Conservation (phyloP, 1,140 invertebrate genomes). For the Adoxophyes honmai region DNA sequence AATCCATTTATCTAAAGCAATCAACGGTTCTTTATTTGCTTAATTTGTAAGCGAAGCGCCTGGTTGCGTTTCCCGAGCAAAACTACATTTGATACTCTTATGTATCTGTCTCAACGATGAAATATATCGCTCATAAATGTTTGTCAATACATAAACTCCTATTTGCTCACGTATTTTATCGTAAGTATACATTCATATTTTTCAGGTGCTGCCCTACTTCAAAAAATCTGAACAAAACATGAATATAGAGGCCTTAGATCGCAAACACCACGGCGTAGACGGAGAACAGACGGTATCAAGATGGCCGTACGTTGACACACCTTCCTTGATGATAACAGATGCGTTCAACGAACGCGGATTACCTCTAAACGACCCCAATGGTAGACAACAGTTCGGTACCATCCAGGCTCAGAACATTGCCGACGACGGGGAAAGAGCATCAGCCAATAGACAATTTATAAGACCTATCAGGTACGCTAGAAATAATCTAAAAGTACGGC, state of each 20-base stretch:
- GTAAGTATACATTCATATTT: neutral
- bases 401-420: constrained; percentile 78
- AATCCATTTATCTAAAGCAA: no score
- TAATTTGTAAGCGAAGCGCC: no score
- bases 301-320: constrained; percentile 79
- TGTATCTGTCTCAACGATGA: no score
- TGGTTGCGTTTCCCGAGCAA: no score
- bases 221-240: constrained; percentile 85
- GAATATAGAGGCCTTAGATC: constrained; percentile 60
- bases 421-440: constrained; percentile 80
- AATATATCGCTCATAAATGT: no score
- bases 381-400: constrained; percentile 74
- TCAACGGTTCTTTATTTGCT: no score
- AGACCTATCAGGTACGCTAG: constrained; percentile 82
- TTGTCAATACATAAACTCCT: no score
- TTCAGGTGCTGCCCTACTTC: constrained; percentile 85
- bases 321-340: constrained; percentile 73
- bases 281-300: constrained; percentile 80
- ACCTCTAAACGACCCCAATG: constrained; percentile 75
- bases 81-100: no score
- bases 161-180: no score
- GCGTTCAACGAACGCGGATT: constrained; percentile 79
- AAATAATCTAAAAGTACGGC: constrained; percentile 83
- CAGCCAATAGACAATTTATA: constrained; percentile 86
- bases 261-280: constrained; percentile 76